A percentile compares a stretch with the other conserved stretches of the same genome.
These are phyloP conservation scores for Corythucha ciliata DNA, from an alignment of 2,888 invertebrate genomes.

Conservation along the genomic window DNA sequence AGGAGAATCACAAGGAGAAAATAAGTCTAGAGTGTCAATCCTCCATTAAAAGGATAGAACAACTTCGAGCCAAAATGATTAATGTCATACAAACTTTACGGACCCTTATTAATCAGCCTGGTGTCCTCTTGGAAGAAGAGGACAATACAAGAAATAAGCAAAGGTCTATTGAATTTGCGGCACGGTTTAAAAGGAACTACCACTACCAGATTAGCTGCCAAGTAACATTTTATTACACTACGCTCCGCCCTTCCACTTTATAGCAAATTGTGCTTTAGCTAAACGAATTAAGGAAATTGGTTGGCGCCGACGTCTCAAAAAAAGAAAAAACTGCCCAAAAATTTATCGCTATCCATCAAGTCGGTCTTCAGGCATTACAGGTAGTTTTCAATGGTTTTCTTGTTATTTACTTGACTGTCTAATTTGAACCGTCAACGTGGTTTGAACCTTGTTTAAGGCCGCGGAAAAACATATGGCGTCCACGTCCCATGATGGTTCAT, in stretches of 20 bases:
- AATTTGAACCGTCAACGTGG: no score
- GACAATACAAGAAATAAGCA: constrained; percentile 14
- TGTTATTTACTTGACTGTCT: no score
- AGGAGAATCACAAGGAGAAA: background rate
- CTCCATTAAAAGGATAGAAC: constrained; percentile 10
- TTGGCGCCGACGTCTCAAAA: no score
- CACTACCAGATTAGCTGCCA: constrained; percentile 20
- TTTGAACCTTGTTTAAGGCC: no score
- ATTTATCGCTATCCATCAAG: constrained; percentile 15
- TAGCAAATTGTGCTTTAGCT: no score
- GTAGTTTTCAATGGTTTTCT: constrained; percentile 11
- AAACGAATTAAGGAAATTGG: no score
- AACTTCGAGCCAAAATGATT: constrained; percentile 17
- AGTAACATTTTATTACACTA: constrained; percentile 8
- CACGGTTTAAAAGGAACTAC: constrained; percentile 21
- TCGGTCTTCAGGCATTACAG: constrained; percentile 19
- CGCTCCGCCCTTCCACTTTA: no score
- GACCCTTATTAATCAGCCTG: constrained; percentile 1
- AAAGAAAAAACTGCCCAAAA: no score
- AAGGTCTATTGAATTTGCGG: constrained; percentile 16
- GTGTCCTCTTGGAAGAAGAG: constrained; percentile 16
- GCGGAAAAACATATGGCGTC: constrained; percentile 17
- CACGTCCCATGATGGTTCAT: constrained; percentile 8
- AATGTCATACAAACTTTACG: constrained; percentile 9
- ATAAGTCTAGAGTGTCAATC: background rate